A percentile compares a stretch with the other conserved stretches of the same genome.
Conservation (phyloP, 2,888 invertebrate genomes). For the Notocelia uddmanniana region DNA sequence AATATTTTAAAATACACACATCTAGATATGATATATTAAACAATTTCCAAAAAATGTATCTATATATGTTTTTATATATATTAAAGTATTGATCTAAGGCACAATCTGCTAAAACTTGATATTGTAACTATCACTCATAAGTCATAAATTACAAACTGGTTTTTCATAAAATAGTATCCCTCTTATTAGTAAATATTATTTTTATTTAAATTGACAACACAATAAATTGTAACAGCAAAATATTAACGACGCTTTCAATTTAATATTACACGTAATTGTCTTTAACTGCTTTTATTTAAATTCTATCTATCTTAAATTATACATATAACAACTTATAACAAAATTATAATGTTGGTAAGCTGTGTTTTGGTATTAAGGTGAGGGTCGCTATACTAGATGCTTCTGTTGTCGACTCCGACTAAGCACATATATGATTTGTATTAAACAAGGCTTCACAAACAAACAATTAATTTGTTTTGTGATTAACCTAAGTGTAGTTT, state of each 20-base stretch:
- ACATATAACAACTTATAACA: conserved; percentile 81
- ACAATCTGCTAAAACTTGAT: conserved; percentile 79
- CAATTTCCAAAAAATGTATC: conserved; percentile 61
- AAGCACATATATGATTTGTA: conserved; percentile 19
- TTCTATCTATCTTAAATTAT: conserved; percentile 79
- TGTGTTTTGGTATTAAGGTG: conserved; percentile 86
- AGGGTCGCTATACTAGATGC: conserved; percentile 79
- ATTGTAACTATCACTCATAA: conserved; percentile 75
- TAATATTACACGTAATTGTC: conserved; percentile 72
- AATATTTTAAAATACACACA: conserved; percentile 70
- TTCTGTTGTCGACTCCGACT: conserved; percentile 52
- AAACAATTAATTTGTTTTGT: conserved; percentile 14
- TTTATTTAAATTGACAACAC: conserved; percentile 70
- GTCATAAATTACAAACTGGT: conserved; percentile 68
- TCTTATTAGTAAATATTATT: conserved; percentile 70
- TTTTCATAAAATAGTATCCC: conserved; percentile 69
- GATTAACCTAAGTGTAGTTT: neutral
- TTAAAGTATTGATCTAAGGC: conserved; percentile 80
- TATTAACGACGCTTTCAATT: conserved; percentile 75
- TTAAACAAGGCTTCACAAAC: conserved; percentile 20
- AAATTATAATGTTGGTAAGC: conserved; percentile 84
- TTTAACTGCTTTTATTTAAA: conserved; percentile 73
- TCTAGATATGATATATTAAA: conserved; percentile 62
- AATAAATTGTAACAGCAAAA: conserved; percentile 81
- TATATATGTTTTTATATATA: conserved; percentile 49